Evolutionary conservation across 1,140 invertebrate species (phyloP), one percentile per base, ranked within the genome.

Genomic region (Yoshiicerus persimilis): DNA sequence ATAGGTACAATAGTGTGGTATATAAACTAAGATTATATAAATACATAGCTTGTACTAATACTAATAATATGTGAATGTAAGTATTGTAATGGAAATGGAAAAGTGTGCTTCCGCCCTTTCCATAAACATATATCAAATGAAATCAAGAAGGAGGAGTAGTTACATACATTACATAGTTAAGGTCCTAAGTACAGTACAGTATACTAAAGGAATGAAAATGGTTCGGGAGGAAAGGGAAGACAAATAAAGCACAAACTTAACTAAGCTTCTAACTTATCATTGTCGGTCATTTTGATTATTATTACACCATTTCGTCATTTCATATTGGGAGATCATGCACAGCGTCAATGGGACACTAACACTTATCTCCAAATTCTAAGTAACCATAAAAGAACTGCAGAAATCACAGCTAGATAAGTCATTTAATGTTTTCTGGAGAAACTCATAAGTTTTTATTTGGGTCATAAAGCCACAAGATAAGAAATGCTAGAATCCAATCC

Each of bases 261-360:
- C 27, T 85, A 85, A 85, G 83, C 83, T 38, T 23, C 10, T 62
- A 85, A 85, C 83, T 85, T 85, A 32, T 85, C 83, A 27, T 47
- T 85, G 39, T 85, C 83, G 30, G 83, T 85, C 47, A 56, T 56
- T 56, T 56, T 56, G 83, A 85, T 85, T 85, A 85, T 47, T 38
- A 85, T 85, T 85, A 38, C n/a, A 85, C 39, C 83, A 85, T 85
- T 85, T 36, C 39, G 30, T 85, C 83, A 85, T 85, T 85, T 32
- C 83, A 80, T 80, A 80, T 80, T 36, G 32, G 70, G n/a, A 34
- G 20, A 36, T 25, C 70, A 36, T 77, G 64, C 25, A 70, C 25
- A 80, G 32, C 30, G 75, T 80, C 30, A 80, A 34, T 80, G 75
- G n/a, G 32, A 80, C 30, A 80, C 75, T 80, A 80, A 80, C 75